Percentiles rank a stretch among this genome's conserved stretches.
Conservation (phyloP, 2,888 invertebrate genomes). For the Dichetophora obliterata region DNA sequence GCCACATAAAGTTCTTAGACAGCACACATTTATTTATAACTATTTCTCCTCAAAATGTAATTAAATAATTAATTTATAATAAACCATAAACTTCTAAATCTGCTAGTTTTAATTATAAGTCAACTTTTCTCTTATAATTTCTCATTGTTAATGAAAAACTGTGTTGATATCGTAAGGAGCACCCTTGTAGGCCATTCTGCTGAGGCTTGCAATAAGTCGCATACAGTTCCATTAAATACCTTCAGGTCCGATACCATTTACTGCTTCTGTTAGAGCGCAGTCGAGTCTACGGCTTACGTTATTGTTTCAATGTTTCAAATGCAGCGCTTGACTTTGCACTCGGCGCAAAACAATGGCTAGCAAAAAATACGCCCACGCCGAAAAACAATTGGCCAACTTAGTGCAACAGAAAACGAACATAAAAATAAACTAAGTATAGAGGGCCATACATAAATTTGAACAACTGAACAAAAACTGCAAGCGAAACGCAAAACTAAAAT, state of each 20-base stretch:
- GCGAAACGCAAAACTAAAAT: neutral
- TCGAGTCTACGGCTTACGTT: neutral
- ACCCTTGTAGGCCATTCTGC: neutral
- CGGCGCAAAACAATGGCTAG: neutral
- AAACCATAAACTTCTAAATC: too few species aligned
- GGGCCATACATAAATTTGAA: neutral
- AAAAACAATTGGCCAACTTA: neutral
- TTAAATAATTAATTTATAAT: too few species aligned
- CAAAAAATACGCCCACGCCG: neutral
- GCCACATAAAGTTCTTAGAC: too few species aligned
- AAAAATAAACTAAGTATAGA: neutral
- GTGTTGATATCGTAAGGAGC: neutral
- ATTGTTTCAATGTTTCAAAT: slow-evolving; percentile 17
- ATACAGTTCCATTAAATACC: too few species aligned
- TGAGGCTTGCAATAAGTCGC: too few species aligned
- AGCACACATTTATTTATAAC: too few species aligned
- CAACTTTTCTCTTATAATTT: neutral
- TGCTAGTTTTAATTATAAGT: neutral
- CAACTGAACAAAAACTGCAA: neutral
- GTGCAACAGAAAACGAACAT: neutral
- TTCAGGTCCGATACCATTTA: neutral
- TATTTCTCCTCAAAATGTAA: too few species aligned
- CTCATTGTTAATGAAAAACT: neutral
- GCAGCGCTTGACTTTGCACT: slow-evolving; percentile 14
- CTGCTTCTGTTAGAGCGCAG: neutral